Percentiles rank a stretch among this genome's conserved stretches.
phyloP scores from a whole-genome alignment of 2,113 vertebrate genomes.

The Chelonoidis abingdonii region DNA sequence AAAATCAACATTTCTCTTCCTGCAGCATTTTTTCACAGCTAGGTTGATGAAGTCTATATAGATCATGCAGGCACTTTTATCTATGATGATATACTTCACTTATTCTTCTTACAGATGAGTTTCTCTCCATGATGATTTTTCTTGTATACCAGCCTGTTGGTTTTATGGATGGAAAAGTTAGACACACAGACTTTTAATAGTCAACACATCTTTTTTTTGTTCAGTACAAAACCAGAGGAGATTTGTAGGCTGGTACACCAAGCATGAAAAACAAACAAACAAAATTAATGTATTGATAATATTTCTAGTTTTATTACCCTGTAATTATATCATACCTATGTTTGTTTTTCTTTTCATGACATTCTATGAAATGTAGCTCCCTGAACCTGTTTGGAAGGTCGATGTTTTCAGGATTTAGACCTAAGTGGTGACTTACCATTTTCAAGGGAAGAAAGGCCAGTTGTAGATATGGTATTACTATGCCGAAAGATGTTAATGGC shows the following conservation, averaged over 20 bases:
- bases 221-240: background rate
- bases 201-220: background rate
- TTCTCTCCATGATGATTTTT: background rate
- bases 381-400: slow-evolving; percentile 76
- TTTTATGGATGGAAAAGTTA: background rate
- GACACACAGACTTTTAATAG: fast-evolving
- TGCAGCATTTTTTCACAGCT: background rate
- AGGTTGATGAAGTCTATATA: background rate
- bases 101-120: background rate
- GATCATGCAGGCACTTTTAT: fast-evolving
- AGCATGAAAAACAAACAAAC: slow-evolving; percentile 63
- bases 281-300: slow-evolving; percentile 77
- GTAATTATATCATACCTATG: slow-evolving; percentile 77
- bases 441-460: slow-evolving; percentile 60
- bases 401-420: slow-evolving; percentile 51
- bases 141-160: background rate
- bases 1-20: background rate
- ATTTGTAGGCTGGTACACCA: slow-evolving; percentile 35
- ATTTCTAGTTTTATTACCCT: slow-evolving; percentile 80
- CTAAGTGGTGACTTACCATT: slow-evolving; percentile 71
- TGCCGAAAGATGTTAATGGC: background rate
- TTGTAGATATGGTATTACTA: background rate
- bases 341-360: slow-evolving; percentile 78
- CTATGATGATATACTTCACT: background rate
- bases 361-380: slow-evolving; percentile 67